phyloP scores from a whole-genome alignment of 2,797 vertebrate species.

The Nyctalus aviator region DNA sequence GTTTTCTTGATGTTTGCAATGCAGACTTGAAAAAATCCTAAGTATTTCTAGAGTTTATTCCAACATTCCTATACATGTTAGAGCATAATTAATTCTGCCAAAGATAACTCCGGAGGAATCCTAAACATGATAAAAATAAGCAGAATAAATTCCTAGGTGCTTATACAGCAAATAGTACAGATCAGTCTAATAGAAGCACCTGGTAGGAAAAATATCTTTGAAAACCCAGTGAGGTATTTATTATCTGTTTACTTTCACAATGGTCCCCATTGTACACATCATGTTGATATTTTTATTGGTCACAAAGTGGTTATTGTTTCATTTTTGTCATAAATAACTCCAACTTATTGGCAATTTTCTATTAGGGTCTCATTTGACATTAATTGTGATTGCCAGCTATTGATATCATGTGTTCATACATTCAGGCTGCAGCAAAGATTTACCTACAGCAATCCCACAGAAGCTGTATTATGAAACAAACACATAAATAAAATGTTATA shows the following conservation, averaged over 20 bases:
- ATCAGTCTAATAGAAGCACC: background rate
- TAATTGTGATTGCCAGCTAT: background rate
- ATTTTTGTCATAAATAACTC: conserved; percentile 7
- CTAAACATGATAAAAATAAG: background rate
- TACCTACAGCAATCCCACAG: background rate
- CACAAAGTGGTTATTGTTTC: conserved; percentile 26
- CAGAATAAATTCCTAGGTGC: background rate
- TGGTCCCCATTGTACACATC: background rate
- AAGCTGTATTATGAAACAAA: background rate
- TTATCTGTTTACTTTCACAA: conserved; percentile 46
- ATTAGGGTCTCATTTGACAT: conserved; percentile 29
- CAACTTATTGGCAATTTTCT: background rate
- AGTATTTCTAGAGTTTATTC: conserved; percentile 22
- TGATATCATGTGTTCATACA: background rate
- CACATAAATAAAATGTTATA: background rate
- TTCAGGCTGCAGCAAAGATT: background rate
- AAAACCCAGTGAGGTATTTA: conserved; percentile 34
- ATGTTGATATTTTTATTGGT: conserved; percentile 49
- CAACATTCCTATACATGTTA: background rate
- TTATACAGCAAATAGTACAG: conserved; percentile 1
- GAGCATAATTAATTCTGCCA: background rate
- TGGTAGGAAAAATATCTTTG: conserved; percentile 16
- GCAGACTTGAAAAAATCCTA: background rate
- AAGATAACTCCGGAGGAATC: background rate
- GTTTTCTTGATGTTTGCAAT: background rate